Base-by-base conservation (phyloP, 2,888 invertebrate genomes). In the Orchesella flavescens region DNA sequence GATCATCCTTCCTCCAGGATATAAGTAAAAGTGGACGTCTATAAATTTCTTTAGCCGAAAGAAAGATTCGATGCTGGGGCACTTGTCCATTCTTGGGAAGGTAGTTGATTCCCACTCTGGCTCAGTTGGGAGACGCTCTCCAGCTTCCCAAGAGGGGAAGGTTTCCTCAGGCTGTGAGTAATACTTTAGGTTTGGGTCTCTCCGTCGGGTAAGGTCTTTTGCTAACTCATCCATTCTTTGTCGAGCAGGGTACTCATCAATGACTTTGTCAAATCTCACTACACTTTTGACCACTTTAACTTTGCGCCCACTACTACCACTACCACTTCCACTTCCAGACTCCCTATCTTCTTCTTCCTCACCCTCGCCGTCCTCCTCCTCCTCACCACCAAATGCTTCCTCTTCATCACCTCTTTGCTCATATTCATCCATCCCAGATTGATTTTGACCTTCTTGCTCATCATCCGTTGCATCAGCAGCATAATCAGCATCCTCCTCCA, bases 41-140 rank as follows among this genome's bases (percentile, higher is more conserved):
- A 83, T 76, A 1, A 55, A 43, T 75, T 85, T 74, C 12, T 84
- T 84, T 1, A 84, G 19, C 15, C 85, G 83, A 49, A 88, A 85
- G 55, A 87, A 86, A 1, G 86, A 85, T 44, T 87, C 87, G 1
- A 87, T 82, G 53, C 87, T 87, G 1, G 88, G 88, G 79, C 87
- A 87, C 24, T 69, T 84, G 55, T 86, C 74, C 68, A 86, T 74
- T 55, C 83, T 12, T 1, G 88, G 78, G 12, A 71, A 49, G 1
- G 82, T 74, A 9, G 53, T 19, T 7, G 71, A 72, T 7, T 61
- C 63, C 65, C 82, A 75, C 15, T n/a, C 55, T 12, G 65, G 61
- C 24, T 66, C 78, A 1, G 57, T 43, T 0, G 84, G 80, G 57
- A 49, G 65, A 44, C 76, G 19, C 12, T 74, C 80, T 15, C 49